A percentile compares a stretch with the other conserved stretches of the same genome.
Evolutionary conservation across 2,113 vertebrate species (phyloP).

Genomic region (Xiphophorus couchianus): DNA sequence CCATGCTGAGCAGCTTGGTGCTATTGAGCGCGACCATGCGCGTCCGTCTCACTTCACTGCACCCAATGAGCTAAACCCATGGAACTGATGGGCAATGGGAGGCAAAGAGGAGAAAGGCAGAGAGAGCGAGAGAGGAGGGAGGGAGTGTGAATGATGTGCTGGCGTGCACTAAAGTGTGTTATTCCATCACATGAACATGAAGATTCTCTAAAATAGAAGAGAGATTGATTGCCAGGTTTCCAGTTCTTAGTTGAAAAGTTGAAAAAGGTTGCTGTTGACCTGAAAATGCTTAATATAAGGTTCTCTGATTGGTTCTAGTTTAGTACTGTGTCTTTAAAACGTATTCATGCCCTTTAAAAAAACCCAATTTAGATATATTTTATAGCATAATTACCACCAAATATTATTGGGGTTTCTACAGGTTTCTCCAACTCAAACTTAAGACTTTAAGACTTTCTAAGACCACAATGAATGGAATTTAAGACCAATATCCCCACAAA

Average conservation of each 20-base stretch:
- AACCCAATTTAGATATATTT: neutral
- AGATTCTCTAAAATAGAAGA: slow-evolving; percentile 44
- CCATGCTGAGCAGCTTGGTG: slow-evolving; percentile 65
- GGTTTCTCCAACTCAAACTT: no score
- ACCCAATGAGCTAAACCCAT: slow-evolving; percentile 60
- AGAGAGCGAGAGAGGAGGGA: slow-evolving; percentile 20
- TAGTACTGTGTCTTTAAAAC: neutral
- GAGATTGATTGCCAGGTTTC: slow-evolving; percentile 25
- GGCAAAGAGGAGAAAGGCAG: slow-evolving; percentile 41
- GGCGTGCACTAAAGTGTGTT: slow-evolving; percentile 49
- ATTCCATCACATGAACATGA: slow-evolving; percentile 57
- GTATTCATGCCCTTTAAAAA: neutral
- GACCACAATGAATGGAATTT: no score
- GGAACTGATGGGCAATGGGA: slow-evolving; percentile 65
- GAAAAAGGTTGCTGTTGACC: slow-evolving; percentile 7
- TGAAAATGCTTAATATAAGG: neutral
- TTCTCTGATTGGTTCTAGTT: neutral
- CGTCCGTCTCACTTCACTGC: slow-evolving; percentile 70
- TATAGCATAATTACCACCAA: neutral
- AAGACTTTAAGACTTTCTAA: no score
- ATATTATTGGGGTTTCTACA: slow-evolving; percentile 2
- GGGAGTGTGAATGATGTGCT: slow-evolving; percentile 44
- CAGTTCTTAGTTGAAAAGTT: slow-evolving; percentile 9
- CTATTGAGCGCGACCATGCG: slow-evolving; percentile 70
- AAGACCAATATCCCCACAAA: no score